Percentiles rank a stretch among this genome's conserved stretches.
Evolutionary conservation across 2,888 invertebrate species (phyloP).

Genomic region (Epinotia bilunana): DNA sequence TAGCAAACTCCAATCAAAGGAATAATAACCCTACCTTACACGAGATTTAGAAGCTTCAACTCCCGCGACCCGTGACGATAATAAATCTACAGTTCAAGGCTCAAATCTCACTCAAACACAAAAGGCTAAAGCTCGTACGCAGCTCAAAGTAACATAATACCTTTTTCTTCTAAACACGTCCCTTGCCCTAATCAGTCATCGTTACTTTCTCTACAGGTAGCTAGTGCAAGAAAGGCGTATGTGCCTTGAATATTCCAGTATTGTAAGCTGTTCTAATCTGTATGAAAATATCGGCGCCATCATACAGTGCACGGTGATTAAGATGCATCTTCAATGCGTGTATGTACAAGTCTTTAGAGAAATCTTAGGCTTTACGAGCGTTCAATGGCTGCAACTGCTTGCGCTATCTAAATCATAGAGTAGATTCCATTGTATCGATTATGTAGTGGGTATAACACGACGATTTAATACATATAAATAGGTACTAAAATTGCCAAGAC

Average conservation of each 20-base stretch:
- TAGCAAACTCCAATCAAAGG: too few species aligned
- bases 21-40: background rate
- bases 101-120: background rate
- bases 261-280: background rate
- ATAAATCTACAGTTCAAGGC: constrained; percentile 29
- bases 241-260: background rate
- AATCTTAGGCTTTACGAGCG: background rate
- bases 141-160: background rate
- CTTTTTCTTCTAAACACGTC: constrained; percentile 13
- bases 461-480: too few species aligned
- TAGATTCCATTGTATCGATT: too few species aligned
- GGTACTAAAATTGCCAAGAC: too few species aligned
- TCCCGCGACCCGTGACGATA: background rate
- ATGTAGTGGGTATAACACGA: too few species aligned
- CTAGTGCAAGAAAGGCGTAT: constrained; percentile 3
- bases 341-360: background rate
- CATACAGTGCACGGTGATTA: constrained; percentile 10
- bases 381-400: too few species aligned
- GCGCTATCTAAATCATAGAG: too few species aligned
- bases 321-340: constrained; percentile 28
- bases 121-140: background rate
- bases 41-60: background rate
- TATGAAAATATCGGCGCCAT: constrained; percentile 24
- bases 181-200: constrained; percentile 36
- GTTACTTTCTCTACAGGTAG: constrained; percentile 19